Evolutionary conservation across 2,888 invertebrate genomes (phyloP).

Genomic region (Endotricha flammealis): DNA sequence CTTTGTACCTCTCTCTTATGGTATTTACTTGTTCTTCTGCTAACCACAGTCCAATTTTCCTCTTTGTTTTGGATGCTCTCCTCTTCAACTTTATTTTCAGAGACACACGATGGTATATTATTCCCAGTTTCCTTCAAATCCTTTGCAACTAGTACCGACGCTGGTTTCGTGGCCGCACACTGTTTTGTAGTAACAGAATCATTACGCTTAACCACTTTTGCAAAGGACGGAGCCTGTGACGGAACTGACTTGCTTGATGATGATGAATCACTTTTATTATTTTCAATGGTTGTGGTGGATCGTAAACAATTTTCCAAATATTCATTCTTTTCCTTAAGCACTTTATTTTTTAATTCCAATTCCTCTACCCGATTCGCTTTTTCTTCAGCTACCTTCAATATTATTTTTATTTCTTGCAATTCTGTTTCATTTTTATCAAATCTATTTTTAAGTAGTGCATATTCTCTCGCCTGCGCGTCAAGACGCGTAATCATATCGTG

Average conservation of each 20-base stretch:
- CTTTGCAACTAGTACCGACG: neutral
- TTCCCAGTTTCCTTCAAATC: neutral
- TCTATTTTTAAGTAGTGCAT: slow-evolving; percentile 12
- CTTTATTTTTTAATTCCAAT: slow-evolving; percentile 14
- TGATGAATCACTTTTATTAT: neutral
- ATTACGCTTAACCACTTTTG: slow-evolving; percentile 5
- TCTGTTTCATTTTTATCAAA: slow-evolving; percentile 13
- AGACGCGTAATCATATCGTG: slow-evolving; percentile 11
- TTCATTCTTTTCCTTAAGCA: slow-evolving; percentile 11
- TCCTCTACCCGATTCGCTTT: slow-evolving; percentile 17
- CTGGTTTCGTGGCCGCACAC: slow-evolving; percentile 8
- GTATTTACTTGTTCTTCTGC: slow-evolving; percentile 5
- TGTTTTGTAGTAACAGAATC: neutral
- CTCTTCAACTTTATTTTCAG: neutral
- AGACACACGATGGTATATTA: neutral
- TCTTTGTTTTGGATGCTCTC: neutral
- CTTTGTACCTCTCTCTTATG: slow-evolving; percentile 2
- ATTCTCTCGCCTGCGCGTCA: slow-evolving; percentile 15
- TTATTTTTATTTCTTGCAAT: slow-evolving; percentile 11
- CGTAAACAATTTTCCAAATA: neutral
- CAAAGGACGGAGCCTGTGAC: slow-evolving; percentile 1
- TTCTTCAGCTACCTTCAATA: slow-evolving; percentile 19
- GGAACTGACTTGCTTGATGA: neutral
- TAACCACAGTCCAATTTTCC: slow-evolving; percentile 6
- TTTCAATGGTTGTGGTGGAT: neutral